Evolutionary conservation across 2,888 invertebrate species (phyloP).

Genomic region (Xylota sylvarum): DNA sequence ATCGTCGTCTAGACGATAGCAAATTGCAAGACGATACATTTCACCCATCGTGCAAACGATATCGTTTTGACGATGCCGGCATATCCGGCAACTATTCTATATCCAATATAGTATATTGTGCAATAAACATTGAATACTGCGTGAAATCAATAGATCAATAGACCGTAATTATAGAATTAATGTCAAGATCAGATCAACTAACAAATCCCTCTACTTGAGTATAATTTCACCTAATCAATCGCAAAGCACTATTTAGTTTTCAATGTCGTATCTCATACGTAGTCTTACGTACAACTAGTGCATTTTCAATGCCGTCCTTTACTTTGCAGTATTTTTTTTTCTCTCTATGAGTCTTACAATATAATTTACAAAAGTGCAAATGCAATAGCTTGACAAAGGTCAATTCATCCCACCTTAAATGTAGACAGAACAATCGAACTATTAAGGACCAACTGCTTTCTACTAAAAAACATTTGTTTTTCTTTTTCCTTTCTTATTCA

Average conservation of each 20-base stretch:
- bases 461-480: background rate
- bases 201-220: background rate
- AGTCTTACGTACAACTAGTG: background rate
- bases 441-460: conserved; percentile 51
- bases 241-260: background rate
- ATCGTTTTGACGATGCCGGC: too few species aligned
- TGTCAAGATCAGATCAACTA: conserved; percentile 33
- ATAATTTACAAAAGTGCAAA: background rate
- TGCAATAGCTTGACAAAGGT: conserved; percentile 26
- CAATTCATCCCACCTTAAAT: conserved; percentile 47
- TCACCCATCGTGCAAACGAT: too few species aligned
- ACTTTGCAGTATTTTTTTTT: background rate
- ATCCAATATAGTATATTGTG: too few species aligned
- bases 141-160: conserved; percentile 1
- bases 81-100: too few species aligned
- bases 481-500: background rate
- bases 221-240: conserved; percentile 30
- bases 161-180: conserved; percentile 20
- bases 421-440: conserved; percentile 29
- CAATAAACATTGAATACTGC: background rate
- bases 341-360: background rate
- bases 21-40: too few species aligned
- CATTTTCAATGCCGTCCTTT: conserved; percentile 48
- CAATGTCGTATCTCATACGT: background rate
- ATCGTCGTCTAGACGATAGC: too few species aligned